Conservation (phyloP, 2,113 vertebrate genomes). For the Telmatochromis brichardi region DNA sequence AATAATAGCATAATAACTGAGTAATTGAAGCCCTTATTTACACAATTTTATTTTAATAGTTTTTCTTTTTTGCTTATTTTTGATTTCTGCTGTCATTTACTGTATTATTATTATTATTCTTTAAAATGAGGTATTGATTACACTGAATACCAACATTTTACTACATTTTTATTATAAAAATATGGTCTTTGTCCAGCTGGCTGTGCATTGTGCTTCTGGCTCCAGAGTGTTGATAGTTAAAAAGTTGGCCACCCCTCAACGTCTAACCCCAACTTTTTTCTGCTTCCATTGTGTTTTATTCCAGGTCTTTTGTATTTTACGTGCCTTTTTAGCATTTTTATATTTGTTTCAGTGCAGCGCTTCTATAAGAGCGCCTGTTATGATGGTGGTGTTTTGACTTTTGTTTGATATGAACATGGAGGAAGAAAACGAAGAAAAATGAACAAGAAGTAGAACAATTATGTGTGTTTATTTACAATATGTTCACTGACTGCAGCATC, state of each 20-base stretch:
- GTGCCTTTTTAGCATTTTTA: neutral
- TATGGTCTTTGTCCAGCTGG: neutral
- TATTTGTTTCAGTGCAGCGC: neutral
- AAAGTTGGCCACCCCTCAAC: neutral
- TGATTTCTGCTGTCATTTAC: neutral
- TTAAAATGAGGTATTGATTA: neutral
- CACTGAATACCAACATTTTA: neutral
- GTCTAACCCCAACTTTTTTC: neutral
- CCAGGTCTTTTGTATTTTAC: rapidly evolving
- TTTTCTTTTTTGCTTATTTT: neutral
- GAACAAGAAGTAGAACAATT: neutral
- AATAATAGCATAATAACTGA: neutral
- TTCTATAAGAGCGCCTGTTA: neutral
- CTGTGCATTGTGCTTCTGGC: neutral
- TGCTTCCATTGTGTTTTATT: neutral
- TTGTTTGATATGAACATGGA: neutral
- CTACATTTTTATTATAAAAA: neutral
- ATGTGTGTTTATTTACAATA: neutral
- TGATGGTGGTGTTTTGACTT: neutral
- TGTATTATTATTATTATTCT: neutral
- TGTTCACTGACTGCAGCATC: neutral
- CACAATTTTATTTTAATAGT: neutral
- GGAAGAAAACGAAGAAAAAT: neutral
- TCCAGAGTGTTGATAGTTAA: neutral
- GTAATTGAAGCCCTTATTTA: neutral